phyloP scores from a whole-genome alignment of 2,888 invertebrate species.

The Lasioglossum lativentre region DNA sequence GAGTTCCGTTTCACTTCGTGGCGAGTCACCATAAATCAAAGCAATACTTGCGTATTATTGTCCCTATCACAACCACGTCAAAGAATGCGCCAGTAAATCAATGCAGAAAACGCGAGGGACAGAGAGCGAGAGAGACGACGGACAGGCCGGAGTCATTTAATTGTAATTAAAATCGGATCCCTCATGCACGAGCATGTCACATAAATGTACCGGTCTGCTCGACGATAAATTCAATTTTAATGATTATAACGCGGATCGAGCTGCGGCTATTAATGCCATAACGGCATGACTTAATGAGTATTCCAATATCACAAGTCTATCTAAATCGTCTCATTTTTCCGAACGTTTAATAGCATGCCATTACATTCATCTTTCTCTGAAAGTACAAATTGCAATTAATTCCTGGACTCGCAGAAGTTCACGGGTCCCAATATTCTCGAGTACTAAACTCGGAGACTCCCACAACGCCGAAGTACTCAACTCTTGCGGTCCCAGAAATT shows the following conservation, averaged over 20 bases:
- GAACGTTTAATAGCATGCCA: background rate
- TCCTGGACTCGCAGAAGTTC: background rate
- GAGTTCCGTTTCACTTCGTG: conserved; percentile 62
- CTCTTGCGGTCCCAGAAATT: background rate
- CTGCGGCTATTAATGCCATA: background rate
- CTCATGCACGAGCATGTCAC: background rate
- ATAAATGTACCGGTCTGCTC: background rate
- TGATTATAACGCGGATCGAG: background rate
- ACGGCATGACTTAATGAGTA: background rate
- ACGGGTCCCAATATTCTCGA: background rate
- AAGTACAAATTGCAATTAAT: background rate
- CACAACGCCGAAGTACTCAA: background rate
- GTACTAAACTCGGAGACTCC: background rate
- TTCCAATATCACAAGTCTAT: background rate
- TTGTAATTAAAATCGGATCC: conserved; percentile 23
- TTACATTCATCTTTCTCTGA: background rate
- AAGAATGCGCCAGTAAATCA: conserved; percentile 20
- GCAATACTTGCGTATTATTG: conserved; percentile 43
- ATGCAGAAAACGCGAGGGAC: background rate
- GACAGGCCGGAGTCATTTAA: background rate
- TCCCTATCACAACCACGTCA: conserved; percentile 18
- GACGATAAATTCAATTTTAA: conserved; percentile 6
- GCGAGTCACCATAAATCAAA: conserved; percentile 49
- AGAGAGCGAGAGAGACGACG: background rate
- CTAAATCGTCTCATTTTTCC: background rate